These are phyloP conservation scores for Himalopsyche phryganea DNA, from an alignment of 1,140 invertebrate genomes.

Conservation along the genomic window DNA sequence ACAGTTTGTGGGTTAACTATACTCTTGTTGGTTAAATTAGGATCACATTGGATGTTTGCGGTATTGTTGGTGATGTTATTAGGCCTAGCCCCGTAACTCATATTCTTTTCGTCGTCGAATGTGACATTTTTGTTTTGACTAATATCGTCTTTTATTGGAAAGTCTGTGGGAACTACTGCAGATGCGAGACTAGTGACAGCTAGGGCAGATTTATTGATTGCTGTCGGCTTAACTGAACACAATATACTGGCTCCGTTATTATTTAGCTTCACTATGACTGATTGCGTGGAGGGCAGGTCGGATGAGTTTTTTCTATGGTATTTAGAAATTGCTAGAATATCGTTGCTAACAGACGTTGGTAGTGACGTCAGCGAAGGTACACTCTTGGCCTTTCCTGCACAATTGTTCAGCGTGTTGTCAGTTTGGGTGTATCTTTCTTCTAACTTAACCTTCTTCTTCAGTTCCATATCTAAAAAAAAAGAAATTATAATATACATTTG, in stretches of 20 bases:
- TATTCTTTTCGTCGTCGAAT: conserved; percentile 23
- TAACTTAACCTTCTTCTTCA: conserved; percentile 27
- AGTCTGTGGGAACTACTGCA: not conserved
- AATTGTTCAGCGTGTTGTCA: conserved; percentile 12
- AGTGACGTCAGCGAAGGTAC: conserved; percentile 13
- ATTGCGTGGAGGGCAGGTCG: conserved; percentile 25
- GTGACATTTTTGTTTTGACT: conserved; percentile 19
- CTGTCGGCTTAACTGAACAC: conserved; percentile 13
- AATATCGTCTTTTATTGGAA: not conserved
- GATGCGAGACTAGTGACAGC: conserved; percentile 16
- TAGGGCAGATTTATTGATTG: conserved; percentile 14
- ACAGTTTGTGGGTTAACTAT: not conserved
- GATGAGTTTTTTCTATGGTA: conserved; percentile 24
- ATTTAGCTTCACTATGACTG: conserved; percentile 20
- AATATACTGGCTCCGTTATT: conserved; percentile 24
- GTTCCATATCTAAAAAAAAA: conserved; percentile 25
- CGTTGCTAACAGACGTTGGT: conserved; percentile 1
- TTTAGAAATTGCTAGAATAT: conserved; percentile 2
- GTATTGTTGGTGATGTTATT: conserved; percentile 7
- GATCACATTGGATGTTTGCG: not conserved
- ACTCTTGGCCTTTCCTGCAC: conserved; percentile 11
- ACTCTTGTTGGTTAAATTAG: no score
- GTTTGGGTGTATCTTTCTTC: conserved; percentile 29
- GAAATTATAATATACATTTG: no score
- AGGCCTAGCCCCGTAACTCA: not conserved